A percentile compares a stretch with the other conserved stretches of the same genome.
These are phyloP conservation scores for Euphydryas editha DNA, from an alignment of 2,888 invertebrate genomes.

Conservation along the genomic window DNA sequence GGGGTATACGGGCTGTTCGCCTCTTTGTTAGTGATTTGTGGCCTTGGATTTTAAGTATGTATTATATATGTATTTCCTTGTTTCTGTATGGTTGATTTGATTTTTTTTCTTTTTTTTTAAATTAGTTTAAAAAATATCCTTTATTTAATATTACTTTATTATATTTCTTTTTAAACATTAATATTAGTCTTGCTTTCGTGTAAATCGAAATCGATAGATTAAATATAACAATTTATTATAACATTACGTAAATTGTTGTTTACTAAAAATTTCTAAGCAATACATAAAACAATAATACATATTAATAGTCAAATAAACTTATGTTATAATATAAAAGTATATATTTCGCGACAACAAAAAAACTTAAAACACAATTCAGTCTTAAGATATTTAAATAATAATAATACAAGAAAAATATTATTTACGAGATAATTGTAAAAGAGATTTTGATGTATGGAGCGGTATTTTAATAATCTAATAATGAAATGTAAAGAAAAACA, in stretches of 20 bases:
- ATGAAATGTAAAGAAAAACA: slow-evolving; percentile 34
- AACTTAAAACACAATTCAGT: not conserved
- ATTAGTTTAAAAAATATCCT: too few relatives aligned
- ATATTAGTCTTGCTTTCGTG: too few relatives aligned
- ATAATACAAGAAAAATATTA: not conserved
- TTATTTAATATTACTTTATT: too few relatives aligned
- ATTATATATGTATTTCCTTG: slow-evolving; percentile 27
- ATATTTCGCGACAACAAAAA: not conserved
- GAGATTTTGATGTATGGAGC: not conserved
- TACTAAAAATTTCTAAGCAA: too few relatives aligned
- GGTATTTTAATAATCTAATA: slow-evolving; percentile 7
- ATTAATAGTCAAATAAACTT: too few relatives aligned
- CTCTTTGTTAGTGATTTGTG: slow-evolving; percentile 48
- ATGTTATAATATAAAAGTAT: too few relatives aligned
- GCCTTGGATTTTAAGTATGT: slow-evolving; percentile 41
- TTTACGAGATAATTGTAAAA: not conserved
- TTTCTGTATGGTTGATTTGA: slow-evolving; percentile 1
- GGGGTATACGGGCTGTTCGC: slow-evolving; percentile 57
- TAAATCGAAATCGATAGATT: too few relatives aligned
- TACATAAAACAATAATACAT: too few relatives aligned
- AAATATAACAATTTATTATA: too few relatives aligned
- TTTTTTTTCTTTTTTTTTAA: not conserved
- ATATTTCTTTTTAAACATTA: too few relatives aligned
- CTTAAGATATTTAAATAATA: not conserved
- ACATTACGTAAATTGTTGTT: too few relatives aligned